Evolutionary conservation across 2,113 vertebrate genomes (phyloP).

Genomic region (Pluvianellus socialis): DNA sequence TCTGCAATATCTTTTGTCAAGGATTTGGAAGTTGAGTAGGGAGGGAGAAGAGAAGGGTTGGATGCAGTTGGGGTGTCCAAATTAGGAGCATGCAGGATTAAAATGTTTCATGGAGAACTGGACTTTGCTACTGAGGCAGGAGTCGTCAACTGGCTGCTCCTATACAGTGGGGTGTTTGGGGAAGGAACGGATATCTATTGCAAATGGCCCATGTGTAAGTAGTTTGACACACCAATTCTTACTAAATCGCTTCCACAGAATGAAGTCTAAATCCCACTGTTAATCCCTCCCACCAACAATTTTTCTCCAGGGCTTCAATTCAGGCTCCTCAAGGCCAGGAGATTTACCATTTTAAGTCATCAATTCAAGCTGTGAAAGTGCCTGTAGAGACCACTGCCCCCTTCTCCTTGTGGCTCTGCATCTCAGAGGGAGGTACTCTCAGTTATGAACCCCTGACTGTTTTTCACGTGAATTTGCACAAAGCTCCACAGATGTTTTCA

Average conservation of each 20-base stretch:
- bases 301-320: neutral
- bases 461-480: neutral
- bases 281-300: neutral
- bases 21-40: neutral
- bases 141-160: neutral
- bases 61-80: neutral
- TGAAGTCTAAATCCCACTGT: neutral
- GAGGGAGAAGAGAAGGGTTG: neutral
- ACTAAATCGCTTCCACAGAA: neutral
- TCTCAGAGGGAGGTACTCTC: neutral
- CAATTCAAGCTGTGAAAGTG: neutral
- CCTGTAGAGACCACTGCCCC: neutral
- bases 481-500: neutral
- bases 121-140: neutral
- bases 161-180: neutral
- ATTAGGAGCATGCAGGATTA: neutral
- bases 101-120: neutral
- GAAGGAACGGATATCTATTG: neutral
- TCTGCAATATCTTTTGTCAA: neutral
- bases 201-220: neutral
- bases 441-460: neutral
- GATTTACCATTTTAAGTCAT: neutral
- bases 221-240: neutral
- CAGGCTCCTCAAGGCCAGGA: neutral
- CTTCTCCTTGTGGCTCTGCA: neutral